phyloP scores from a whole-genome alignment of 2,797 vertebrate species.

The Vipera latastei region DNA sequence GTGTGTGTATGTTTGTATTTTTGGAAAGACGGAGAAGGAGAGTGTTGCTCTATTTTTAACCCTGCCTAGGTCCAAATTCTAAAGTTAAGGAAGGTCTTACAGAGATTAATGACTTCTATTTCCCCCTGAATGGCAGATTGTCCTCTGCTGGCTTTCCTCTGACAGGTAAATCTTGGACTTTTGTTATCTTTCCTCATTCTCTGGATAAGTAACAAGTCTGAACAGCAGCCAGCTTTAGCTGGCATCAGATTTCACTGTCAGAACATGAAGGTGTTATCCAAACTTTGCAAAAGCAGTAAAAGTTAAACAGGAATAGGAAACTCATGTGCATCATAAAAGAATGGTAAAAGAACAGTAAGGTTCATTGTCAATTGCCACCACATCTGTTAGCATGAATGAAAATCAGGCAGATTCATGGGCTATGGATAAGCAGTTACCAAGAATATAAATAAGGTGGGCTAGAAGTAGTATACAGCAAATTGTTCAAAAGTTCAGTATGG shows the following conservation, averaged over 20 bases:
- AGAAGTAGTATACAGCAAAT: background rate
- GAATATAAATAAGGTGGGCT: slow-evolving; percentile 11
- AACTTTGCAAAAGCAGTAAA: background rate
- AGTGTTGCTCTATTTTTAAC: background rate
- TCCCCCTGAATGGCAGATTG: background rate
- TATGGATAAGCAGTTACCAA: background rate
- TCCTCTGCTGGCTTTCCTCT: background rate
- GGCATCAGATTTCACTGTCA: background rate
- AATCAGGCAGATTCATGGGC: background rate
- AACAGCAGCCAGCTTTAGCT: background rate
- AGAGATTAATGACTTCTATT: background rate
- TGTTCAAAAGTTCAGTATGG: background rate
- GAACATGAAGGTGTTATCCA: background rate
- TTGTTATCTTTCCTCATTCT: background rate
- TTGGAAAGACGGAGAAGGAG: background rate
- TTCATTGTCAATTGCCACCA: background rate
- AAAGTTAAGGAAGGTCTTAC: background rate
- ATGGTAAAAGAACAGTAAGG: background rate
- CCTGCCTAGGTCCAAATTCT: background rate
- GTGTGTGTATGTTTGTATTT: background rate
- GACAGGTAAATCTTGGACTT: background rate
- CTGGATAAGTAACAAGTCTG: background rate
- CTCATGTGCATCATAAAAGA: background rate
- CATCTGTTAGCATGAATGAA: slow-evolving; percentile 3
- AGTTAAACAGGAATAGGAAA: slow-evolving; percentile 4